phyloP scores from a whole-genome alignment of 2,113 vertebrate species.

The Hemiprocne comata region DNA sequence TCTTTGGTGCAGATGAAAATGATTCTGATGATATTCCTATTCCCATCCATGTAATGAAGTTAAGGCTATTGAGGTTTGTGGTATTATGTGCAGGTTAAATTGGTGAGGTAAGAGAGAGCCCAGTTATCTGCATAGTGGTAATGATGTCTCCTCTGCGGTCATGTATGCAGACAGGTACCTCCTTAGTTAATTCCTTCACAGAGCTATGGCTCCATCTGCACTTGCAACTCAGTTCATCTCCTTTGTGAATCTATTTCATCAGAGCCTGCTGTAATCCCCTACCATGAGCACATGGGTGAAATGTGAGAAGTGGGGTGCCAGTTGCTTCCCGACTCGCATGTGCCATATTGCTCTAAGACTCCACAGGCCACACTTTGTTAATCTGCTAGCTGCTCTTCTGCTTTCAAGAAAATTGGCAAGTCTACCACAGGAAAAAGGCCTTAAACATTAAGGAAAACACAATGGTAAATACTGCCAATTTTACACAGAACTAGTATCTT shows the following conservation, averaged over 20 bases:
- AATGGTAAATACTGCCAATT: constrained; percentile 38
- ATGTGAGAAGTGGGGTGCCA: background rate
- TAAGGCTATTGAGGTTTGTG: background rate
- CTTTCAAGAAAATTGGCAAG: constrained; percentile 6
- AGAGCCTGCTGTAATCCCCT: background rate
- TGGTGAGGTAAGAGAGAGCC: background rate
- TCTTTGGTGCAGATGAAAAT: background rate
- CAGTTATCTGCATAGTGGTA: background rate
- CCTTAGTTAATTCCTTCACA: background rate
- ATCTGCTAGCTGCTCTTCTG: background rate
- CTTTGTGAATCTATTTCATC: background rate
- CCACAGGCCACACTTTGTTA: background rate
- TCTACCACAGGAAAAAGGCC: background rate
- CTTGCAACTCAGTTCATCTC: background rate
- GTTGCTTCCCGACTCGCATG: fast-evolving
- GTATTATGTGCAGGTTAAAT: background rate
- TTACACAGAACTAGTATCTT: constrained; percentile 38
- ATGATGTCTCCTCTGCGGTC: background rate
- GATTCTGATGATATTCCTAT: background rate
- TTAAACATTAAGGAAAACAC: constrained; percentile 37
- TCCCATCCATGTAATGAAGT: background rate
- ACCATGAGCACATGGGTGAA: background rate
- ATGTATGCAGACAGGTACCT: background rate
- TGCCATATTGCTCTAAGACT: background rate
- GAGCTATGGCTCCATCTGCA: background rate